Evolutionary conservation across 2,888 invertebrate genomes (phyloP).

Genomic region (Spatulosminthurus flaviceps): DNA sequence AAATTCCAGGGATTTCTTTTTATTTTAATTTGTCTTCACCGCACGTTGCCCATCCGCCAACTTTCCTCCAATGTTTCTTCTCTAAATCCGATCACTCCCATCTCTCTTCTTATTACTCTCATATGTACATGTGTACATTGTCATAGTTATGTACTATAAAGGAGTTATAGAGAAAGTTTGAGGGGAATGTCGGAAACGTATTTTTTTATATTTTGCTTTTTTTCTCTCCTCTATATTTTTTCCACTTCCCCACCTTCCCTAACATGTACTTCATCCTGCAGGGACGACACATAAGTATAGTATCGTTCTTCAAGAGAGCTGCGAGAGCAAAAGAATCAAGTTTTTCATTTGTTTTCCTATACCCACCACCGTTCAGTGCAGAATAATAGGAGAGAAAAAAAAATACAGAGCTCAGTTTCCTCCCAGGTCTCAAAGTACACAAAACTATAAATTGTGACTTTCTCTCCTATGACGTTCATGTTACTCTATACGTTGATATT

Average conservation of each 20-base stretch:
- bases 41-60: background rate
- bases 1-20: slow-evolving; percentile 2
- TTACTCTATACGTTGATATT: no score
- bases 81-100: background rate
- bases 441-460: slow-evolving; percentile 18
- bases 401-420: background rate
- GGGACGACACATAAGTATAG: no score
- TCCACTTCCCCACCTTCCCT: background rate
- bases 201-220: no score
- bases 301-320: no score
- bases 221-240: background rate
- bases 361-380: no score
- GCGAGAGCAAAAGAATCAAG: background rate
- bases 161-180: no score
- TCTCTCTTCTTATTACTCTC: background rate
- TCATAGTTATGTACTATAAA: no score
- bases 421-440: background rate
- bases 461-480: no score
- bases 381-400: background rate
- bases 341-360: background rate
- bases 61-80: background rate
- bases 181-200: no score
- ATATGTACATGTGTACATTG: no score
- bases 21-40: slow-evolving; percentile 2
- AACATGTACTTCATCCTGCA: no score